Base-by-base conservation (phyloP, 2,888 invertebrate species). In the Tribolium freemani region DNA sequence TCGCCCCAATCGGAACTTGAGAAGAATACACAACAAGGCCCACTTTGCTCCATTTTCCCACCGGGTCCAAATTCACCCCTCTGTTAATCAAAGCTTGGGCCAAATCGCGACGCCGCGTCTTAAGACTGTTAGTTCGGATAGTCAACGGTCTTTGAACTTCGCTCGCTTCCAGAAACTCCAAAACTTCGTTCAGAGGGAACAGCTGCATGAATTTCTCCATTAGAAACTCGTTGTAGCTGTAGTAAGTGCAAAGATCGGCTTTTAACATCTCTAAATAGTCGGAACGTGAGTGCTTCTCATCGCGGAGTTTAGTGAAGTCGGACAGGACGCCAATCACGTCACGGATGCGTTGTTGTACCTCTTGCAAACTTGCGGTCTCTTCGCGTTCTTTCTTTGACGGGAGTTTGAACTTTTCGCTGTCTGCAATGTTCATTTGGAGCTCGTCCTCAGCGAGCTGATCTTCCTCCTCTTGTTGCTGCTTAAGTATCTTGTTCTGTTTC, bases 41-140 rank as follows among this genome's bases (percentile, higher is more conserved):
- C 13, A 98, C 96, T 88, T 98, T 99, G 56, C 97, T 96, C 99
- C 99, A 99, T 86, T 98, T 96, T 3, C 98, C 99, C 69, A 99
- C 91, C 0, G 99, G 98, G 88, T 99, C 99, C 75, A 99, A 90
- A 89, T 99, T 99, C 0, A 99, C 97, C 16, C 99, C 99, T 82
- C 99, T 91, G 83, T 96, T 96, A 67, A 99, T 99, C 48, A 99
- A 88, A 9, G 97, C 94, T 82, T 96, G 96, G 3, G 98, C 98
- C 71, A 99, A 89, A 87, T 98, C 98, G 70, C 97, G 90, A 77
- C 98, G 89, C 66, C 99, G 90, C 0, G 95, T 94, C 87, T 98
- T 99, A 44, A 99, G 88, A 66, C 96, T 97, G 84, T 99, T 99
- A 0, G 98, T 96, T 72, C 99, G 90, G 74, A 99, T 95, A 0